A percentile compares a stretch with the other conserved stretches of the same genome.
Evolutionary conservation across 1,140 invertebrate species (phyloP).

Genomic region (Hypothenemus hampei): DNA sequence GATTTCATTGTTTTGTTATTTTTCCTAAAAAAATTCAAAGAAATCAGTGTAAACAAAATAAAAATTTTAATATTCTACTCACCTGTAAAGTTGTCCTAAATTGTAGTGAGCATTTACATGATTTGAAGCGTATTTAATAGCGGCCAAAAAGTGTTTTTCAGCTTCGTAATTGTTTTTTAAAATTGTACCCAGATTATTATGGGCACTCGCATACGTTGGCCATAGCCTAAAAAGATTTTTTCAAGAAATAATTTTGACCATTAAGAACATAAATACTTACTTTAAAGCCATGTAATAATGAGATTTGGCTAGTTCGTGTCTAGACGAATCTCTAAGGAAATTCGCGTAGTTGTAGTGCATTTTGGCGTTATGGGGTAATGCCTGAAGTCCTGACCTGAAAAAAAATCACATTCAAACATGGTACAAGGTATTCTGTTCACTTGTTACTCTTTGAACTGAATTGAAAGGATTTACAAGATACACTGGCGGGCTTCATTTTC

Average conservation of each 20-base stretch:
- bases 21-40: constrained; percentile 48
- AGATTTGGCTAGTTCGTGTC: constrained; percentile 63
- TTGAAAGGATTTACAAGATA: too few species aligned
- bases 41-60: too few species aligned
- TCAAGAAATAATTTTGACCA: constrained; percentile 5
- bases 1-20: constrained; percentile 61
- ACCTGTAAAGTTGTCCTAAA: constrained; percentile 79
- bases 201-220: constrained; percentile 80
- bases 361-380: constrained; percentile 81
- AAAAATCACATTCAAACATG: background rate
- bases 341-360: constrained; percentile 91
- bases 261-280: constrained; percentile 53
- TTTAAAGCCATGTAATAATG: constrained; percentile 78
- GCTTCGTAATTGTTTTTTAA: constrained; percentile 61
- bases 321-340: constrained; percentile 70
- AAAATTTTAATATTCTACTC: too few species aligned
- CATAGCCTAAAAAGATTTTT: constrained; percentile 60
- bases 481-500: too few species aligned
- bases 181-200: constrained; percentile 83
- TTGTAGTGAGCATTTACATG: constrained; percentile 85
- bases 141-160: constrained; percentile 70
- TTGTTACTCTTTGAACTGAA: too few species aligned
- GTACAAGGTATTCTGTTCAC: too few species aligned
- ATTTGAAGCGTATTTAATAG: constrained; percentile 66
- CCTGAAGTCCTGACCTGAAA: constrained; percentile 72